Evolutionary conservation across 2,797 vertebrate species (phyloP), one percentile per base, ranked within the genome.

Genomic region (Gymnoscopelus microlampas): DNA sequence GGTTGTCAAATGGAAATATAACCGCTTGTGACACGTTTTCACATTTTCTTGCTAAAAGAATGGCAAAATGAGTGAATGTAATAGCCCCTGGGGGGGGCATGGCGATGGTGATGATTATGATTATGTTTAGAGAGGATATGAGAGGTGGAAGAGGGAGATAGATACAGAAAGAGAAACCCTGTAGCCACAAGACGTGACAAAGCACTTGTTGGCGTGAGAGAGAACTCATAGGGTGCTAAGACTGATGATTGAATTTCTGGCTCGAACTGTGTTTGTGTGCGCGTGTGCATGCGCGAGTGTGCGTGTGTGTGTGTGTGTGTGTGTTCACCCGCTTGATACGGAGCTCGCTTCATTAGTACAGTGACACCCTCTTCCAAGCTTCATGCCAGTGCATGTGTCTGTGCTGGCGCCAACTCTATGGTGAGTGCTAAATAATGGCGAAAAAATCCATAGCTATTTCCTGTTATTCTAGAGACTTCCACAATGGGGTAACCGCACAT

Each of bases 381-480:
- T 62, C 78, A 73, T 90, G 79, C 77, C 79, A 84, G 71, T 72
- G 78, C 53, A 80, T 79, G 73, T 85, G 79, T 83, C 71, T 79
- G 78, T 79, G 73, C 73, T 74, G 71, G 66, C 57, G 81, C 80
- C 88, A 90, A 89, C 68, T 72, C 61, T 78, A 79, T 83, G 65
- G 80, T 71, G 72, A 79, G 77, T 82, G 60, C 76, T 60, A 70
- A 83, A 82, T 83, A 85, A 82, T 83, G 49, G 63, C 74, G 81
- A n/a, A 63, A 74, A 76, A 74, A 80, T 85, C 68, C 76, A 83
- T 77, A 78, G 84, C 81, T 85, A 79, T 92, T 92, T 92, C 89
- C 89, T 93, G 89, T 93, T 93, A 87, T 92, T 91, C 85, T 85
- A 78, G 77, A 87, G 86, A 85, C 77, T 76, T 89, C 81, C 84